Evolutionary conservation across 2,113 vertebrate species (phyloP).

Genomic region (Dipodomys stephensi): DNA sequence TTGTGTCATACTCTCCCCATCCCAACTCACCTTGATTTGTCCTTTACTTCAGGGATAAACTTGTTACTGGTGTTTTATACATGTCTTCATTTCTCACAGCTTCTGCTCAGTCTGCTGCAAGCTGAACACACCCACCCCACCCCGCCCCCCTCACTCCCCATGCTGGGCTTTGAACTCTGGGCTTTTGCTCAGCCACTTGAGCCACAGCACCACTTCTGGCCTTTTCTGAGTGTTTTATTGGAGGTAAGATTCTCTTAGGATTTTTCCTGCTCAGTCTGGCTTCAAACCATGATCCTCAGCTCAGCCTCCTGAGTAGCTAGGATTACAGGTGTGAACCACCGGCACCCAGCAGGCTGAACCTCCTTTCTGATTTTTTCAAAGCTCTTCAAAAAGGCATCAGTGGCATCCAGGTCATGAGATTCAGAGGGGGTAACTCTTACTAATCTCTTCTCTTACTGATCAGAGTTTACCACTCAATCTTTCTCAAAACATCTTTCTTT

Average conservation of each 20-base stretch:
- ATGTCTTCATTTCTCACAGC: not conserved
- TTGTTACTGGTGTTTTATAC: not conserved
- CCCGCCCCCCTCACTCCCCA: no score
- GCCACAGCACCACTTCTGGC: no score
- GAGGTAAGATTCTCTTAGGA: no score
- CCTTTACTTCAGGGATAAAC: slow-evolving; percentile 17
- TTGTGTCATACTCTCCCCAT: not conserved
- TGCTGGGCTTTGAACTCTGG: no score
- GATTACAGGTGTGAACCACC: no score
- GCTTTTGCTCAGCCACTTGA: no score
- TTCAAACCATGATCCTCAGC: no score
- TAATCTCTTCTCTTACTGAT: slow-evolving; percentile 29
- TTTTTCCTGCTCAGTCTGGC: no score
- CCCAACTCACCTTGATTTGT: not conserved
- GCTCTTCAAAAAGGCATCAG: not conserved
- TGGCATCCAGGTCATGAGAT: not conserved
- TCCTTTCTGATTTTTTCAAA: not conserved
- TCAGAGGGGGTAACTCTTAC: slow-evolving; percentile 4
- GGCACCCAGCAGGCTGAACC: no score
- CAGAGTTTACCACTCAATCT: not conserved
- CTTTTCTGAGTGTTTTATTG: no score
- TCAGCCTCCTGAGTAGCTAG: no score
- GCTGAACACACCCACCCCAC: no score
- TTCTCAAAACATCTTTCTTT: slow-evolving; percentile 34
- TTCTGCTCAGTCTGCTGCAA: not conserved